Percentiles rank a stretch among this genome's conserved stretches.
Conservation (phyloP, 2,797 vertebrate genomes). For the Sorex maritimensis region DNA sequence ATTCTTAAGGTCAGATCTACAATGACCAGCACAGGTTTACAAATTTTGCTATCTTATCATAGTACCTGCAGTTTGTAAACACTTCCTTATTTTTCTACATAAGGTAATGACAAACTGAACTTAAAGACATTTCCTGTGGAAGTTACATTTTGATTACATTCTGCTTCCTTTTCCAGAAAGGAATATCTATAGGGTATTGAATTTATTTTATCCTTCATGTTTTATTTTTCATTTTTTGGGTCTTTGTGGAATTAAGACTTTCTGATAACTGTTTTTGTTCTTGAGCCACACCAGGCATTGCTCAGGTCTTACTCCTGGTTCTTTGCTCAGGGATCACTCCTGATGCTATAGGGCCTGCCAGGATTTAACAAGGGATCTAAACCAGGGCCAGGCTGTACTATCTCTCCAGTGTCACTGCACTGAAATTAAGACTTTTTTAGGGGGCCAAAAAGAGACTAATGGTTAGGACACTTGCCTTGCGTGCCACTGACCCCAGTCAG, state of each 20-base stretch:
- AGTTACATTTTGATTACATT: conserved; percentile 1
- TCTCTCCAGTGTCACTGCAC: too few relatives aligned
- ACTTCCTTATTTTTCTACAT: conserved; percentile 46
- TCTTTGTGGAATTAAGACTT: background rate
- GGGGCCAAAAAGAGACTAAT: too few relatives aligned
- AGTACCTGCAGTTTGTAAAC: conserved; percentile 6
- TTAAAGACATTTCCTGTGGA: background rate
- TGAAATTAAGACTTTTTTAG: too few relatives aligned
- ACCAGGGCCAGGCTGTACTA: too few relatives aligned
- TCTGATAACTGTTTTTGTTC: too few relatives aligned
- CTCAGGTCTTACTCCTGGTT: too few relatives aligned
- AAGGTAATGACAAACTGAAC: conserved; percentile 17
- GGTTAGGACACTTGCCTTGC: too few relatives aligned
- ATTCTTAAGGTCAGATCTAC: conserved; percentile 26
- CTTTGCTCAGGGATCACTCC: too few relatives aligned
- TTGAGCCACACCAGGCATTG: too few relatives aligned
- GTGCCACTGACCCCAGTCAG: too few relatives aligned
- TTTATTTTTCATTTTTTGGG: conserved; percentile 24
- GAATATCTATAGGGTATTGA: conserved; percentile 1
- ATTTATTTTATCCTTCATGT: conserved; percentile 25
- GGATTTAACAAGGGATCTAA: too few relatives aligned
- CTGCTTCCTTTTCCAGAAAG: conserved; percentile 28
- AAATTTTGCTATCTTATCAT: conserved; percentile 9
- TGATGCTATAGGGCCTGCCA: too few relatives aligned
- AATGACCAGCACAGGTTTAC: background rate